A percentile compares a stretch with the other conserved stretches of the same genome.
phyloP scores from a whole-genome alignment of 2,888 invertebrate genomes.

The Pristionchus entomophagus region DNA sequence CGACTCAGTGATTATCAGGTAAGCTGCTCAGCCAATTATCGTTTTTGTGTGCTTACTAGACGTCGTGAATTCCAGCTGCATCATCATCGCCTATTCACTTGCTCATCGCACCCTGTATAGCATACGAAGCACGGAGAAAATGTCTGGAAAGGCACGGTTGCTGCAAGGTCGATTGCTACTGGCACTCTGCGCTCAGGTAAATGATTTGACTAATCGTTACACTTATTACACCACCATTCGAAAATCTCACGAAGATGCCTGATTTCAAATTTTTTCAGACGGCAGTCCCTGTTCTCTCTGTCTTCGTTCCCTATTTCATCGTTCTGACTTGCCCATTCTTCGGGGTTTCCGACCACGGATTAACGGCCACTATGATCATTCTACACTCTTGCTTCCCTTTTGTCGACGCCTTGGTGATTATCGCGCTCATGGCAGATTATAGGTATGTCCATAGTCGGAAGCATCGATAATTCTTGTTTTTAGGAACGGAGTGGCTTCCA shows the following conservation, averaged over 20 bases:
- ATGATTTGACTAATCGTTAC: neutral
- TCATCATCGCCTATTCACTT: neutral
- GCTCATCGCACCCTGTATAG: neutral
- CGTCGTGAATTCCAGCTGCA: neutral
- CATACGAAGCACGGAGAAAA: neutral
- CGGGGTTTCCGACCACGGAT: neutral
- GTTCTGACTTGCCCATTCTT: neutral
- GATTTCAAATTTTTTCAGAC: neutral
- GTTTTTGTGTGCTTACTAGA: neutral
- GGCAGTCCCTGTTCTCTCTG: neutral
- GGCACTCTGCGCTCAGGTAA: neutral
- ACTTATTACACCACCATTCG: neutral
- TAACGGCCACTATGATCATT: neutral
- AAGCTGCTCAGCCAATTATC: neutral
- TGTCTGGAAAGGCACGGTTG: neutral
- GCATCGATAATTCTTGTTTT: no score
- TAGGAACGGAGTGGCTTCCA: neutral
- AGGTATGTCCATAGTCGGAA: neutral
- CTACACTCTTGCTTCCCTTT: neutral
- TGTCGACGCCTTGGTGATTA: neutral
- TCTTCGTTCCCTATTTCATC: neutral
- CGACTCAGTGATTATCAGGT: neutral
- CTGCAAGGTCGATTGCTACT: neutral
- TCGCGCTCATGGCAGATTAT: neutral
- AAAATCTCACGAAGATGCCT: neutral